These are phyloP conservation scores for Porites evermanni DNA, from an alignment of 92 coral and sea anemone species.

Conservation along the genomic window DNA sequence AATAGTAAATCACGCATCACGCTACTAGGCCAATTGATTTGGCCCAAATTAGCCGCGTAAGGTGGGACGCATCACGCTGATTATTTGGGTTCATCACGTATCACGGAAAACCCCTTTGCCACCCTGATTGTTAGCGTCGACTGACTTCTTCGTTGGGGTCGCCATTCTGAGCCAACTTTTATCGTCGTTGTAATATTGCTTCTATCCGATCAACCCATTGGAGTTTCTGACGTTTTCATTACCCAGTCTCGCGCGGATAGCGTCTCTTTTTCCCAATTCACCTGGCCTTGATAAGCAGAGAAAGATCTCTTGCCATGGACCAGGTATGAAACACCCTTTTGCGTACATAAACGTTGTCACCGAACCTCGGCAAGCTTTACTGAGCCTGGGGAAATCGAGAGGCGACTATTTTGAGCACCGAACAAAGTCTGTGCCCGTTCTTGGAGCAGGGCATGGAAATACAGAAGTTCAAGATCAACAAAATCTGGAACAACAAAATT, in stretches of 20 bases:
- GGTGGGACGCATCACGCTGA: no score
- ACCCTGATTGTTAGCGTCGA: not conserved
- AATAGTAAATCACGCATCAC: no score
- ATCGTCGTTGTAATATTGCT: not conserved
- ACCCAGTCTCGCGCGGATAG: no score
- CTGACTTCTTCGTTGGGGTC: slow-evolving; percentile 1
- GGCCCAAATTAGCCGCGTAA: no score
- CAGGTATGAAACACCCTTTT: not conserved
- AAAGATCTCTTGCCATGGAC: not conserved
- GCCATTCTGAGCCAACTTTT: not conserved
- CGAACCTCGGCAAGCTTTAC: not conserved
- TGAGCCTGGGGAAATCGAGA: not conserved
- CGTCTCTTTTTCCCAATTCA: not conserved
- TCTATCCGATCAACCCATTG: not conserved
- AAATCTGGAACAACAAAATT: not conserved
- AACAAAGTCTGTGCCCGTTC: not conserved
- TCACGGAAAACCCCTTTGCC: no score
- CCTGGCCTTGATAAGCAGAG: not conserved
- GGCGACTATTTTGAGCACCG: not conserved
- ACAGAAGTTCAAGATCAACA: not conserved
- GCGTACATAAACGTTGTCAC: not conserved
- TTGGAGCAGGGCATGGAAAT: not conserved
- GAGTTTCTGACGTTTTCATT: not conserved
- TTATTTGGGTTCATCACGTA: no score
- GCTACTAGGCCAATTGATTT: no score